Evolutionary conservation across 2,888 invertebrate species (phyloP), one percentile per base, ranked within the genome.

Genomic region (Synergus laeviventris): DNA sequence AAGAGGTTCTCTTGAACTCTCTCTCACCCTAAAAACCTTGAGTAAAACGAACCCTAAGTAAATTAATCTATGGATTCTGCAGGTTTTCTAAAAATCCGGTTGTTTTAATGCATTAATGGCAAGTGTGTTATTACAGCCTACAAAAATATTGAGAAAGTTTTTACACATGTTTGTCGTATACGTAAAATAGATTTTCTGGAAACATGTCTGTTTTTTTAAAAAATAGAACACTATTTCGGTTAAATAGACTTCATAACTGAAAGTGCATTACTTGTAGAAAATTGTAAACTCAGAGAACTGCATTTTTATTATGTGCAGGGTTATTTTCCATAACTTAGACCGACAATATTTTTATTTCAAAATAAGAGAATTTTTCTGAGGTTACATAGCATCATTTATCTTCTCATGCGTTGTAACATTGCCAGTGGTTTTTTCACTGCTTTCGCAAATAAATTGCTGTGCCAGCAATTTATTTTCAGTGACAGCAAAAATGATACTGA

Each of bases 371-470:
- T 12, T 66, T 45, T 45, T 16, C 14, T 42, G 16, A 66, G 21
- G 42, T 45, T 66, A 11, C 42, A 45, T 16, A 24, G 14, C 1
- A 12, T 21, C 42, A 45, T 66, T 66, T 66, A 66, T 66, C 66
- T 66, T 66, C 66, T 21, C 45, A 38, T 45, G 21, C 21, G 16
- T 66, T 66, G 66, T 66, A 66, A 45, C 66, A 66, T 66, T 45
- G 66, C 66, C 66, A 66, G 66, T 66, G 45, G 24, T 45, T 66
- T 66, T 66, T 66, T 66, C 66, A 45, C 66, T 66, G 39, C 64
- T 64, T 21, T 66, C 24, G 42, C 42, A 66, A 45, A 66, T 39
- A 66, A 45, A 45, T 66, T 45, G 66, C 66, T 66, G 24, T 66
- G 14, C 42, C 66, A 45, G 42, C 66, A 66, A 66, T 66, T 42